phyloP scores from a whole-genome alignment of 2,113 vertebrate species.

The Brachypteracias leptosomus region DNA sequence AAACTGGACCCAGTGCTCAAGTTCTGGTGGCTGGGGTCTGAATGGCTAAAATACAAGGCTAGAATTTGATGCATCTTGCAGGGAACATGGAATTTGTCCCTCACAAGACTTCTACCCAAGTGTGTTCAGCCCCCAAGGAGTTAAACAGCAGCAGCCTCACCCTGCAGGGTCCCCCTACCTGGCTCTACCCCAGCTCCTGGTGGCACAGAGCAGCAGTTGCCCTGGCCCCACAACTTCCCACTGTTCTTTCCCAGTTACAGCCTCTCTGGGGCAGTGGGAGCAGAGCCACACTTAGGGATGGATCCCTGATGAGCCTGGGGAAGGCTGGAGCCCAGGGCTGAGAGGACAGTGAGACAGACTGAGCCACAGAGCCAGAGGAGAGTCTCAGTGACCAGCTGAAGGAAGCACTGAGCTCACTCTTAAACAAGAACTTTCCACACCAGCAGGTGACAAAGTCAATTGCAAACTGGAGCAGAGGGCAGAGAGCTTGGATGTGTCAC shows the following conservation, averaged over 20 bases:
- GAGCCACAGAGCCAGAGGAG: neutral
- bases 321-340: neutral
- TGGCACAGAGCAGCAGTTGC: neutral
- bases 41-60: neutral
- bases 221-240: rapidly evolving
- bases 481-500: neutral
- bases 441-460: neutral
- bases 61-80: rapidly evolving
- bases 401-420: neutral
- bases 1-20: no score
- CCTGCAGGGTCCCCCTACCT: neutral
- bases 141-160: rapidly evolving
- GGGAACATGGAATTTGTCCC: neutral
- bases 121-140: rapidly evolving
- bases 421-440: neutral
- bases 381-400: neutral
- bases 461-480: neutral
- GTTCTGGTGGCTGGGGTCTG: no score
- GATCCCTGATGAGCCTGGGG: neutral
- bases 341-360: neutral
- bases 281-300: rapidly evolving
- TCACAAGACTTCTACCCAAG: neutral
- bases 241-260: neutral
- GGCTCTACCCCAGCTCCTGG: neutral
- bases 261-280: neutral